Conservation (phyloP, 2,113 vertebrate species). For the Silurus glanis region DNA sequence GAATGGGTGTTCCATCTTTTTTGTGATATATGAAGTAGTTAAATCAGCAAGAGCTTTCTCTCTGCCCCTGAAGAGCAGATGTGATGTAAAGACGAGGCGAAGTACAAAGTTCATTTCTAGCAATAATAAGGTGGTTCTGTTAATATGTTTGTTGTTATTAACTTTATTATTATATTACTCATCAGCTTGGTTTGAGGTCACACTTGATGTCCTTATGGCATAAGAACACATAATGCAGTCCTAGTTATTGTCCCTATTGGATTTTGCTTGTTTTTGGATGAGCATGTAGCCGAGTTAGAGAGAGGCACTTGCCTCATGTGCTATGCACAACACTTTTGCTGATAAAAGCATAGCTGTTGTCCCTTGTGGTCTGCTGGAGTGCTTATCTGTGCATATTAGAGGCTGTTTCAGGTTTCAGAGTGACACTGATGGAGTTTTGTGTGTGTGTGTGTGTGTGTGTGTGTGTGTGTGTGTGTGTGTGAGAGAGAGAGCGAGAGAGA, state of each 20-base stretch:
- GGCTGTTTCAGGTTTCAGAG: conserved; percentile 28
- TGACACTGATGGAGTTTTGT: conserved; percentile 11
- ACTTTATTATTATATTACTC: not conserved
- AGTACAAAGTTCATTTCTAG: not conserved
- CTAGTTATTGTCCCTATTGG: not conserved
- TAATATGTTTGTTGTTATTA: not conserved
- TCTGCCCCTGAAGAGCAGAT: not conserved
- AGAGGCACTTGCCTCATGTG: conserved; percentile 5
- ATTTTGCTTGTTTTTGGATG: conserved; percentile 8
- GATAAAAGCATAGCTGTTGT: conserved; percentile 26
- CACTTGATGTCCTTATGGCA: not conserved
- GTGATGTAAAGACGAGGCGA: not conserved
- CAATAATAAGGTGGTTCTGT: not conserved
- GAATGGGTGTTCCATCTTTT: not conserved
- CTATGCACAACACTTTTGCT: conserved; percentile 9
- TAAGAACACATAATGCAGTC: not conserved
- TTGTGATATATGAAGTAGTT: not conserved
- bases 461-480: not conserved
- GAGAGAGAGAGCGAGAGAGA: not conserved
- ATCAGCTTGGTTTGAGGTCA: not conserved
- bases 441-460: conserved; percentile 16
- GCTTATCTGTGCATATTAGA: conserved; percentile 24
- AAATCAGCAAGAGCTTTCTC: not conserved
- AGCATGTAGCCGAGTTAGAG: not conserved
- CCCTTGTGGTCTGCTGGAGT: conserved; percentile 8